Evolutionary conservation across 1,140 invertebrate genomes (phyloP), one percentile per base, ranked within the genome.

Genomic region (Trichonephila clavipes): DNA sequence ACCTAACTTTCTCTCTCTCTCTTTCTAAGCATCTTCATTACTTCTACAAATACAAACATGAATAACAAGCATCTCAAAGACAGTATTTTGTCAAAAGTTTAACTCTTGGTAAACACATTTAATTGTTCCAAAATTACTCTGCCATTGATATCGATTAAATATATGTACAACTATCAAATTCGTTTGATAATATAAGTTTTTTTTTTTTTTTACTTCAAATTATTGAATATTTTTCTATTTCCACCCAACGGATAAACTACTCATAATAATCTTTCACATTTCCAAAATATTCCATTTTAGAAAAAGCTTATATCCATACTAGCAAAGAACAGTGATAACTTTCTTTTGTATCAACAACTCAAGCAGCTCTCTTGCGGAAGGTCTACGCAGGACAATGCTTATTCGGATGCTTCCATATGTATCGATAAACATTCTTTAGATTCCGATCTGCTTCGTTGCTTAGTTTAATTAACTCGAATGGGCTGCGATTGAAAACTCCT

Each of bases 401-500:
- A 40, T 77, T 77, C 28, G 19, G 72, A 40, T 34, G 24, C 34
- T 77, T 40, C 16, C 34, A 77, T 77, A 77, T 77, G 1, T 7
- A 77, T 77, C 72, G 72, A 77, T 18, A 21, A 28, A 59, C 83
- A 85, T 85, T 85, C 83, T 28, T 28, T 19, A 14, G 21, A 85
- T 85, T 85, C 83, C 83, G 44, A 58, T 85, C 83, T 85, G 83
- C 51, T 24, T 16, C 83, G 28, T 51, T 59, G 58, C 83, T 59
- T 51, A 59, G 7, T 85, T 85, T 85, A 85, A 85, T 85, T 85
- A 85, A 85, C 83, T 59, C 51, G 44, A 85, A 28, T 16, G 16
- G 44, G 8, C 58, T 61, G 83, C 83, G 51, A 85, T 77, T 77
- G 72, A 14, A 69, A 34, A 77, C 51, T 51, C 51, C 10, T 12